Percentiles rank a stretch among this genome's conserved stretches.
phyloP scores from a whole-genome alignment of 2,797 vertebrate species.

The Oryzias sinensis region DNA sequence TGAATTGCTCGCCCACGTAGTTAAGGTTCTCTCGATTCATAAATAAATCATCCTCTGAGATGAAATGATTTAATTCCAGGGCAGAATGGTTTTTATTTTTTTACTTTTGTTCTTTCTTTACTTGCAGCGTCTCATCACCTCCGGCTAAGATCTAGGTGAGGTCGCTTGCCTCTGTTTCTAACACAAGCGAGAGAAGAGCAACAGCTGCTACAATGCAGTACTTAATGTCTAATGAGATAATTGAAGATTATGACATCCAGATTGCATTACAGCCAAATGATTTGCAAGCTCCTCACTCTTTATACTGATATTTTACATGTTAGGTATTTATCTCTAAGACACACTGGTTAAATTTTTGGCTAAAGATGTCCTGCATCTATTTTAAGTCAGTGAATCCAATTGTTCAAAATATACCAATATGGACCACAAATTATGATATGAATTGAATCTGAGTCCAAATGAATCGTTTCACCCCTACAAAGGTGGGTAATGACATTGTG shows the following conservation, averaged over 20 bases:
- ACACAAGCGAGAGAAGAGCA: conserved; percentile 23
- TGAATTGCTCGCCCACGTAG: conserved; percentile 34
- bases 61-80: conserved; percentile 48
- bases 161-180: conserved; percentile 30
- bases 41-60: conserved; percentile 58
- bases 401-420: too few relatives aligned
- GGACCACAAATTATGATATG: too few relatives aligned
- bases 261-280: conserved; percentile 27
- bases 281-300: conserved; percentile 5
- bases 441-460: too few relatives aligned
- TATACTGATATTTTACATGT: too few relatives aligned
- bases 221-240: conserved; percentile 39
- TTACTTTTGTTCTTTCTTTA: too few relatives aligned
- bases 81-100: conserved; percentile 36
- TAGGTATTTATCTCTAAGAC: too few relatives aligned
- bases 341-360: too few relatives aligned
- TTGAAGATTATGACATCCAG: conserved; percentile 14
- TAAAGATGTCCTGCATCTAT: too few relatives aligned
- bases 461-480: not conserved
- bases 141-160: conserved; percentile 47
- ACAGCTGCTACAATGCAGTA: conserved; percentile 45
- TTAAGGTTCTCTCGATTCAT: conserved; percentile 44
- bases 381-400: too few relatives aligned
- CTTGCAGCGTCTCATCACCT: conserved; percentile 34
- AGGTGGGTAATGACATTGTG: not conserved